Conservation (phyloP, 1,140 invertebrate genomes). For the Danaus plexippus region DNA sequence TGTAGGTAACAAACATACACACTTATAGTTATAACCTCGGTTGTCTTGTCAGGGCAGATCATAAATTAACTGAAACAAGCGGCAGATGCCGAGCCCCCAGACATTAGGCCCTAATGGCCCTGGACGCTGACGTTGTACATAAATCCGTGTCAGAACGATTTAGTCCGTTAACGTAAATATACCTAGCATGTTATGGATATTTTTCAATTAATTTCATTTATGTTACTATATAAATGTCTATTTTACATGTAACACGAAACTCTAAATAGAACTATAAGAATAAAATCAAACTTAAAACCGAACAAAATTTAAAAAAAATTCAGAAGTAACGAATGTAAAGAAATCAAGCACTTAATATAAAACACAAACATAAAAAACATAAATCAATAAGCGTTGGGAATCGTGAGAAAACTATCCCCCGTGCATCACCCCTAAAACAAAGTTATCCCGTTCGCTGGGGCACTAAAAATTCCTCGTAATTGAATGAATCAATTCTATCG, state of each 20-base stretch:
- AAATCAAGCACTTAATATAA: not conserved
- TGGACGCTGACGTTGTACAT: slow-evolving; percentile 64
- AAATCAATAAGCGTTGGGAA: slow-evolving; percentile 44
- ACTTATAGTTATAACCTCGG: not conserved
- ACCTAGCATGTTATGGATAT: too few species aligned
- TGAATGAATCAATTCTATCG: slow-evolving; percentile 72
- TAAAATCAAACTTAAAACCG: too few species aligned
- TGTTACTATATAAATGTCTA: too few species aligned
- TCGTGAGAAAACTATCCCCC: slow-evolving; percentile 53
- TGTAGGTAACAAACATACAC: not conserved
- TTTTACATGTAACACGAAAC: too few species aligned
- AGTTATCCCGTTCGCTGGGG: slow-evolving; percentile 53
- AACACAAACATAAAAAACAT: slow-evolving; percentile 18
- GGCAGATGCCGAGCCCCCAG: slow-evolving; percentile 50
- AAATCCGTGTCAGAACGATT: slow-evolving; percentile 62
- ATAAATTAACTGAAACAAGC: slow-evolving; percentile 71
- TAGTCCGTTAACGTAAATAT: slow-evolving; percentile 1
- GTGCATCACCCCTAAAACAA: slow-evolving; percentile 43
- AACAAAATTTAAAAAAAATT: too few species aligned
- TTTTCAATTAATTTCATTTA: too few species aligned
- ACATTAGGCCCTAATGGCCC: slow-evolving; percentile 67
- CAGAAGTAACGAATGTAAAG: not conserved
- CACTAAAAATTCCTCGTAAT: slow-evolving; percentile 72
- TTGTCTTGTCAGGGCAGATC: slow-evolving; percentile 37
- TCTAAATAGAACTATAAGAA: too few species aligned